Percentiles rank a stretch among this genome's conserved stretches.
Conservation (phyloP, 2,797 vertebrate genomes). For the Apogon hyalosoma region DNA sequence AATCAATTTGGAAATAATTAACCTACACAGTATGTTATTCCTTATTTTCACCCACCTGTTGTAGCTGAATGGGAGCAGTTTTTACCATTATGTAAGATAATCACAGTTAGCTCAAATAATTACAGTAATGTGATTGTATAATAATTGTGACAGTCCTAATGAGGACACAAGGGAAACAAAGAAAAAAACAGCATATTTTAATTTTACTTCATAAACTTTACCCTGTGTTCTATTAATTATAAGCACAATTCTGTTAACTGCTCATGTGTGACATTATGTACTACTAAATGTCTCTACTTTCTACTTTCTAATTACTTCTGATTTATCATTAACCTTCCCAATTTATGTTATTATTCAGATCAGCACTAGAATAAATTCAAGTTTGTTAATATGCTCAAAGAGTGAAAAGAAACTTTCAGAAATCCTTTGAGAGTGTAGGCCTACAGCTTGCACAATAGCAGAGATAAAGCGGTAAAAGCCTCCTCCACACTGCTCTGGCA, state of each 20-base stretch:
- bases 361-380: not conserved
- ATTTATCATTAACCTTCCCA: not conserved
- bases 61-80: too few relatives aligned
- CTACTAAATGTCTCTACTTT: not conserved
- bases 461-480: slow-evolving; percentile 67
- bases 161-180: not conserved
- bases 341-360: not conserved
- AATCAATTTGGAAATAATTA: too few relatives aligned
- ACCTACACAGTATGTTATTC: too few relatives aligned
- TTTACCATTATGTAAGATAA: too few relatives aligned
- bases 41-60: too few relatives aligned
- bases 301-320: not conserved
- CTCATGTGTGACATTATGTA: not conserved
- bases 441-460: slow-evolving; percentile 48
- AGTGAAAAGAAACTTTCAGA: slow-evolving; percentile 44
- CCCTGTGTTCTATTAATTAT: too few relatives aligned
- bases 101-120: too few relatives aligned
- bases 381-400: slow-evolving; percentile 4
- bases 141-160: too few relatives aligned
- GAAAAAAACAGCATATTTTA: not conserved
- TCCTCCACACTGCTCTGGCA: slow-evolving; percentile 68
- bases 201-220: not conserved
- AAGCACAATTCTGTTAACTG: not conserved
- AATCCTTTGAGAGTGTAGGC: slow-evolving; percentile 31
- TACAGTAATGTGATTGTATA: too few relatives aligned